Conservation (phyloP, 2,888 invertebrate species). For the Netelia virgata region DNA sequence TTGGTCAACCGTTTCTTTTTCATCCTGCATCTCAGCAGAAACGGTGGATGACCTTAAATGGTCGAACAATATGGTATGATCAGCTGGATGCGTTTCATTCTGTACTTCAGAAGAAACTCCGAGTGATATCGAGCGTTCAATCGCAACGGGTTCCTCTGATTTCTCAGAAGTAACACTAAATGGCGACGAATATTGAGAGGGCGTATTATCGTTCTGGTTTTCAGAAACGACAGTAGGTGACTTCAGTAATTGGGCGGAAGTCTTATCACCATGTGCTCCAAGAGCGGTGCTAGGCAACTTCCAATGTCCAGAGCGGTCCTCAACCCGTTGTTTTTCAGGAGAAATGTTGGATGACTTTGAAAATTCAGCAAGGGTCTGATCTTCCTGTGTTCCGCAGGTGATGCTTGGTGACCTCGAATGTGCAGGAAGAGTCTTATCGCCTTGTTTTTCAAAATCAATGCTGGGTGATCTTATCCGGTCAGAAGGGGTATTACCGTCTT, state of each 20-base stretch:
- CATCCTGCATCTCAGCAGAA: constrained; percentile 50
- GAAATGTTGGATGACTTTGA: constrained; percentile 62
- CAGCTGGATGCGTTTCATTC: constrained; percentile 7
- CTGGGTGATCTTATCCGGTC: constrained; percentile 14
- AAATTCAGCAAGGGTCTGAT: constrained; percentile 29
- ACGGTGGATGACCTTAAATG: constrained; percentile 65
- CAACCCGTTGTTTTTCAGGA: constrained; percentile 11
- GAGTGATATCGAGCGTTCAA: constrained; percentile 56
- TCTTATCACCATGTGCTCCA: constrained; percentile 51
- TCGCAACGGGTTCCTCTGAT: constrained; percentile 44
- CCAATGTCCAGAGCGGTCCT: constrained; percentile 7
- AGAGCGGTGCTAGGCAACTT: constrained; percentile 49
- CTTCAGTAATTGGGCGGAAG: too few relatives aligned
- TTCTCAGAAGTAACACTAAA: constrained; percentile 59
- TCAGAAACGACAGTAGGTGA: constrained; percentile 51
- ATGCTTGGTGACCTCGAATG: constrained; percentile 61
- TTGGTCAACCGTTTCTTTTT: constrained; percentile 31
- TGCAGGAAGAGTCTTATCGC: constrained; percentile 34
- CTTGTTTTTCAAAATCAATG: constrained; percentile 8
- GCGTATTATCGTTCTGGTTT: constrained; percentile 41
- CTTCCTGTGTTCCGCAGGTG: constrained; percentile 11
- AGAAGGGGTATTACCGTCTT: too few relatives aligned
- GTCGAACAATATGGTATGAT: constrained; percentile 1
- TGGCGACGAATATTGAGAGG: constrained; percentile 21
- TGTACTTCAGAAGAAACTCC: constrained; percentile 23